phyloP scores from a whole-genome alignment of 92 coral and sea anemone species.

The Montipora capitata region DNA sequence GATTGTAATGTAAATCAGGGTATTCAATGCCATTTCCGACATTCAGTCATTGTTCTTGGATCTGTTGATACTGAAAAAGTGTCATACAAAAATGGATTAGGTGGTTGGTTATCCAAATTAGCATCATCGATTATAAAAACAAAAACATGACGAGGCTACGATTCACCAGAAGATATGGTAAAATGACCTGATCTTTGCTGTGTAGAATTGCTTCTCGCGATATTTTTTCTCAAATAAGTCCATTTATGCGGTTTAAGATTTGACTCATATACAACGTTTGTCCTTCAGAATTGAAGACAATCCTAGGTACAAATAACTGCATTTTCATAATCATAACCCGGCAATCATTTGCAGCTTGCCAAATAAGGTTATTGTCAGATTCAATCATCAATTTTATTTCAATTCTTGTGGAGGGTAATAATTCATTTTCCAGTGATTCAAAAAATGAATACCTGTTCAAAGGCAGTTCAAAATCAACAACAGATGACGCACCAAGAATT shows the following conservation, averaged over 20 bases:
- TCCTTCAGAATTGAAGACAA: neutral
- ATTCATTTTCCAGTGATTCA: neutral
- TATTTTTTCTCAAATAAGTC: neutral
- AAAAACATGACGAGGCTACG: neutral
- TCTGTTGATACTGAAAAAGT: neutral
- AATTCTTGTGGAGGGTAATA: neutral
- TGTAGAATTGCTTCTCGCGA: neutral
- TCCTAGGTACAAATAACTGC: neutral
- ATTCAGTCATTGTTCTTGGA: too few relatives aligned
- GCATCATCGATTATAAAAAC: neutral
- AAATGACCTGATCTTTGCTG: neutral
- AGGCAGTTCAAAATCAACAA: neutral
- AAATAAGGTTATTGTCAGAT: neutral
- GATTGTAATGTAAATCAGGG: neutral
- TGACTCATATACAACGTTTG: neutral
- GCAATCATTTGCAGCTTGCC: neutral
- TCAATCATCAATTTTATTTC: neutral
- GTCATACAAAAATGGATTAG: neutral
- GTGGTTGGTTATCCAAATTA: neutral
- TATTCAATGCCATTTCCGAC: neutral
- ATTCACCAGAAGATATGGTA: neutral
- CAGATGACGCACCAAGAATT: neutral
- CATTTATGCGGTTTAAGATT: neutral
- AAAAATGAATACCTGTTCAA: too few relatives aligned
- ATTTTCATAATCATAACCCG: neutral